Conservation (phyloP, 1,140 invertebrate genomes). For the Pemphigus obesinymphae region DNA sequence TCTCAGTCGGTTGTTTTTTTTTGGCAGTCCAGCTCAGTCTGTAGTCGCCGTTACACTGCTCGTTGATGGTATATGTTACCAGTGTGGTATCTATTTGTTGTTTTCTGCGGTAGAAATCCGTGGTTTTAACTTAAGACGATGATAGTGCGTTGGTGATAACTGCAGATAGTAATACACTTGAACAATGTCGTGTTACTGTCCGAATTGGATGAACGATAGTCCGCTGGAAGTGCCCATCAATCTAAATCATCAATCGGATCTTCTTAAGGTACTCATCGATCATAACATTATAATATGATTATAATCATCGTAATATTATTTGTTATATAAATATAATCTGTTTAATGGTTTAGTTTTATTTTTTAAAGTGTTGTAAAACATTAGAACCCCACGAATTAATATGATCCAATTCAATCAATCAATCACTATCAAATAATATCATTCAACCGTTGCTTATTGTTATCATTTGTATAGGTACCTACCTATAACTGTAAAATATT, state of each 20-base stretch:
- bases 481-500: too few species aligned
- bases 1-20: not conserved
- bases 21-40: not conserved
- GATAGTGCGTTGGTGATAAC: constrained; percentile 6
- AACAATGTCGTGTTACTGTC: constrained; percentile 43
- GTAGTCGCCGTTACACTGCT: not conserved
- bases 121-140: not conserved
- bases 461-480: too few species aligned
- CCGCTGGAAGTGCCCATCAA: constrained; percentile 70
- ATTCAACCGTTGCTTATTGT: not conserved
- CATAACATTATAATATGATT: too few species aligned
- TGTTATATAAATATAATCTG: too few species aligned
- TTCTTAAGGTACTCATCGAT: constrained; percentile 77
- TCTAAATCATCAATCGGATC: constrained; percentile 69
- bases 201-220: constrained; percentile 57
- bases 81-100: not conserved
- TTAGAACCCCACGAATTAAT: too few species aligned
- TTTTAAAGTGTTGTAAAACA: too few species aligned
- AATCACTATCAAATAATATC: too few species aligned
- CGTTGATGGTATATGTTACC: not conserved
- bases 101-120: not conserved
- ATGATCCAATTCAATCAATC: too few species aligned
- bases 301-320: too few species aligned
- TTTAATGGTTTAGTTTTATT: too few species aligned
- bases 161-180: not conserved